Base-by-base conservation (phyloP, 2,888 invertebrate genomes). In the Drosophila robusta region DNA sequence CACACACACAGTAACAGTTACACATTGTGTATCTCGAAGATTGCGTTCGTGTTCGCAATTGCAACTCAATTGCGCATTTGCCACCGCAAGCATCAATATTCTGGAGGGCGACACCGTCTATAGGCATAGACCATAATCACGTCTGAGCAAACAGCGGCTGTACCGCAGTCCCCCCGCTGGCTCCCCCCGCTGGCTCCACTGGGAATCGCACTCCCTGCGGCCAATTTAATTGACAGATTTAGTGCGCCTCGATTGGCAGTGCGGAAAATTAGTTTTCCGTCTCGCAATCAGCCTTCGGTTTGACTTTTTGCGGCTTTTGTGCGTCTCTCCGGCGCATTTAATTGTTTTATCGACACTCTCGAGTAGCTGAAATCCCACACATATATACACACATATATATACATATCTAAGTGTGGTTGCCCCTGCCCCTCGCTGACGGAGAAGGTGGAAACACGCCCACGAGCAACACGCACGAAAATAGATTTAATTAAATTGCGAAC, bases 181-280 rank as follows among this genome's bases (percentile, higher is more conserved):
- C n/a, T 18, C 34, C 22, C 51, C n/a, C 34, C 34, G 6, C 39
- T 12, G 29, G 9, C 29, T 14, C 39, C 22, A 75, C 55, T 66
- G 57, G 66, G 51, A 69, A 42, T 56, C 76, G 79, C 76, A 78
- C 83, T 87, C 87, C 89, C 90, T 89, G 90, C 80, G 89, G 91
- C 88, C 90, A 90, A 90, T 90, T 91, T 90, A 90, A 90, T 91
- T 90, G 91, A 89, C 89, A 91, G 89, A 90, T 91, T 91, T 91
- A 91, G 87, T 87, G 83, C 83, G 80, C 76, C 89, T 90, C 90
- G 87, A 90, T 91, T 91, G 90, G 85, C 90, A 82, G 89, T 84
- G 85, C 78, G 81, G 80, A 85, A 90, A 90, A 90, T 90, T 89
- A 89, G 87, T 89, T 84, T 90, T 86, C 82, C 79, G 77, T 78